These are phyloP conservation scores for Xanthia icteritia DNA, from an alignment of 2,888 invertebrate genomes.

Conservation along the genomic window DNA sequence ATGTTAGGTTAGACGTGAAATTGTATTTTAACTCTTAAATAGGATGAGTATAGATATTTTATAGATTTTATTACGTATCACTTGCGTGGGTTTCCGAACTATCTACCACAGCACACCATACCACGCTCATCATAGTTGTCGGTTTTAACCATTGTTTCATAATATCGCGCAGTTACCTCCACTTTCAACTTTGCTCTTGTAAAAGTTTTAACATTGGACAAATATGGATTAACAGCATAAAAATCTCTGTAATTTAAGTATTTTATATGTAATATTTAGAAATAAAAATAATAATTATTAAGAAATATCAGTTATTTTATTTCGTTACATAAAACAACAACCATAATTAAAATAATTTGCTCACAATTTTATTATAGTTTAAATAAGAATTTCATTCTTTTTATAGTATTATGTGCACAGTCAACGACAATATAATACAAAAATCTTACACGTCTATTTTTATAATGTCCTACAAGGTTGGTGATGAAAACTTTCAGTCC, in stretches of 20 bases:
- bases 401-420: slow-evolving; percentile 21
- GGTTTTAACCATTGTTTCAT: slow-evolving; percentile 22
- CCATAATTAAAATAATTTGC: slow-evolving; percentile 38
- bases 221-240: slow-evolving; percentile 43
- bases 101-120: slow-evolving; percentile 20
- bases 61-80: slow-evolving; percentile 40
- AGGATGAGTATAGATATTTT: slow-evolving; percentile 36
- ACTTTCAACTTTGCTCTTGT: slow-evolving; percentile 50
- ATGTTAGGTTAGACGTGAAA: slow-evolving; percentile 60
- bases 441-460: slow-evolving; percentile 15
- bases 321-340: slow-evolving; percentile 50
- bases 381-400: slow-evolving; percentile 36
- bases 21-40: slow-evolving; percentile 54
- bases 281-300: slow-evolving; percentile 76
- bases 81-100: slow-evolving; percentile 30
- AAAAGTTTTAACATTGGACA: slow-evolving; percentile 46
- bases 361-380: slow-evolving; percentile 36
- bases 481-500: not conserved
- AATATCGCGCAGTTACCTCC: slow-evolving; percentile 30
- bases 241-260: slow-evolving; percentile 73
- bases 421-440: slow-evolving; percentile 27
- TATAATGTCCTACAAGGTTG: slow-evolving; percentile 1
- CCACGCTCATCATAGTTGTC: slow-evolving; percentile 19
- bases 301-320: slow-evolving; percentile 66
- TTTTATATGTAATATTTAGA: slow-evolving; percentile 81